Percentiles rank a stretch among this genome's conserved stretches.
Conservation (phyloP, 1,140 invertebrate genomes). For the Episyrphus balteatus region DNA sequence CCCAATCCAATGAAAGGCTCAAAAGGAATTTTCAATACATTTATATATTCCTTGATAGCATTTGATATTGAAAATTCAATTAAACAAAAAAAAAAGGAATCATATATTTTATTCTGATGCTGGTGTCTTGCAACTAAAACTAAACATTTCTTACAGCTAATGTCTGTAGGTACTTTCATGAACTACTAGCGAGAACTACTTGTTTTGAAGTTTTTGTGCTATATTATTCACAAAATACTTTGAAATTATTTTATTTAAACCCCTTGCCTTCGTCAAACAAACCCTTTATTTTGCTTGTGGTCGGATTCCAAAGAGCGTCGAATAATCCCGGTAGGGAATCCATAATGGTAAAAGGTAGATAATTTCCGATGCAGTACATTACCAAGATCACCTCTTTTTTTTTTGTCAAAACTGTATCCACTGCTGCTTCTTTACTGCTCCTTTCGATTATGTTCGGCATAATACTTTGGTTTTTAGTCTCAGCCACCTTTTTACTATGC, state of each 20-base stretch:
- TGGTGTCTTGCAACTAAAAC: too few species aligned
- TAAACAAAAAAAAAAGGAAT: not conserved
- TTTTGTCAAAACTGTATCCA: too few species aligned
- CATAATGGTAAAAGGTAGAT: not conserved
- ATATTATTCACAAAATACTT: not conserved
- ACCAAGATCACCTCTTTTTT: not conserved
- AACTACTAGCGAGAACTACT: not conserved
- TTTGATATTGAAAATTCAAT: not conserved
- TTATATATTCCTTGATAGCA: not conserved
- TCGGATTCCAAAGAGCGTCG: not conserved
- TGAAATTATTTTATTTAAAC: not conserved
- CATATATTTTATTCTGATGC: too few species aligned
- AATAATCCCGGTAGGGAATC: not conserved
- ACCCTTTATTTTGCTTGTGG: not conserved
- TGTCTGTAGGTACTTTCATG: not conserved
- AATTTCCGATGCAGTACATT: not conserved
- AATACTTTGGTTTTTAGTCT: too few species aligned
- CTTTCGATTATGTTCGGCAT: too few species aligned
- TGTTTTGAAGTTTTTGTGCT: not conserved
- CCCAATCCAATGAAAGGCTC: not conserved
- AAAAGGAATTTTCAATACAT: not conserved
- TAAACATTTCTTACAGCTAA: too few species aligned
- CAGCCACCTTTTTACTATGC: too few species aligned
- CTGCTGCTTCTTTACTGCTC: too few species aligned
- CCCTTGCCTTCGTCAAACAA: not conserved